A percentile compares a stretch with the other conserved stretches of the same genome.
Conservation (phyloP, 2,888 invertebrate species). For the Anagyrus pseudococci region DNA sequence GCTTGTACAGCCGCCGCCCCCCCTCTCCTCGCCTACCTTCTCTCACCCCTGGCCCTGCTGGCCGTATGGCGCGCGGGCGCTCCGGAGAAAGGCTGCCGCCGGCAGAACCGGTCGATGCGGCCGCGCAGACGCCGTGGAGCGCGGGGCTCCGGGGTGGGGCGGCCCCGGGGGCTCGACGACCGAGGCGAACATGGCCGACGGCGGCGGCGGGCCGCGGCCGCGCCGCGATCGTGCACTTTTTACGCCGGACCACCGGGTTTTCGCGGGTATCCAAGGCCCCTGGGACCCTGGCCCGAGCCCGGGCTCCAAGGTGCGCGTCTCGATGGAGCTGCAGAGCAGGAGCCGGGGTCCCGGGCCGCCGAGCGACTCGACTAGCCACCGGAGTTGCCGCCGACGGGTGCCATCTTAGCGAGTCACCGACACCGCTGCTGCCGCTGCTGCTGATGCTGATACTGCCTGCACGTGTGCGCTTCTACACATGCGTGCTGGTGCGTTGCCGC, state of each 20-base stretch:
- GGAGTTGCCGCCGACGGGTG: slow-evolving; percentile 3
- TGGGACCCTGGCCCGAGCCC: background rate
- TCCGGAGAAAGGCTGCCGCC: slow-evolving; percentile 5
- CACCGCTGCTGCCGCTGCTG: background rate
- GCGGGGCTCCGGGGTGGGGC: slow-evolving; percentile 36
- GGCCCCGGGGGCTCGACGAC: slow-evolving; percentile 8
- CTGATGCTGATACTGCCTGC: slow-evolving; percentile 5
- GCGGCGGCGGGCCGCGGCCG: slow-evolving; percentile 32
- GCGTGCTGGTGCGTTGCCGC: slow-evolving; percentile 27
- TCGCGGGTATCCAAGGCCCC: too few relatives aligned
- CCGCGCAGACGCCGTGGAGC: slow-evolving; percentile 39
- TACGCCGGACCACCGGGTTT: background rate
- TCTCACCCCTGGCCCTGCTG: background rate
- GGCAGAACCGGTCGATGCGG: slow-evolving; percentile 52
- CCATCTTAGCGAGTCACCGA: slow-evolving; percentile 24
- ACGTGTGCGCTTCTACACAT: slow-evolving; percentile 26
- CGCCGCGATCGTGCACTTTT: background rate
- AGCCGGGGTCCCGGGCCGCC: slow-evolving; percentile 17
- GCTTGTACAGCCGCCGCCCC: slow-evolving; percentile 7
- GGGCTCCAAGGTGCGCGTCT: slow-evolving; percentile 6
- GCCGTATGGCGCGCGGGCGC: background rate
- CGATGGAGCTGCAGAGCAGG: background rate
- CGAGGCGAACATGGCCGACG: slow-evolving; percentile 46
- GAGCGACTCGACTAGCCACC: background rate
- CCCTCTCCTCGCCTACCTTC: slow-evolving; percentile 2